Base-by-base conservation (phyloP, 2,797 vertebrate species). In the Triplophysa yarkandensis region DNA sequence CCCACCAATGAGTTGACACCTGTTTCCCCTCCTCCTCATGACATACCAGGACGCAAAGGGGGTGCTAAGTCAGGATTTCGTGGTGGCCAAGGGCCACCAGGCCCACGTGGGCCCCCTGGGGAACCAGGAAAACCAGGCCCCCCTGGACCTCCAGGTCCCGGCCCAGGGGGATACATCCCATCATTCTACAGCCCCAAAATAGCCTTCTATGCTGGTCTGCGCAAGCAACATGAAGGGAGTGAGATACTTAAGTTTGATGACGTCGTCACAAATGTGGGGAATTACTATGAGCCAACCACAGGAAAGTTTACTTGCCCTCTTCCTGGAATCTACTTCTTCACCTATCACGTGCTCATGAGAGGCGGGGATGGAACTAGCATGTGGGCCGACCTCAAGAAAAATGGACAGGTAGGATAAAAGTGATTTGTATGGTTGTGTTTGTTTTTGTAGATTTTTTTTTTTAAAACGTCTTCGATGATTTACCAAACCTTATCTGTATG, bases 261-360 rank as follows among this genome's bases (percentile, higher is more conserved):
- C 3, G 94, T 95, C 65, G 94, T 94, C 68, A 95, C 94, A 84
- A 95, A 95, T 76, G 93, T 95, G 79, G 94, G 94, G 58, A 95
- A 95, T 86, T 94, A 95, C 87, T 95, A 95, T 0, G 93, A 95
- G 80, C 93, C 93, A 14, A 91, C 89, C 48, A 95, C 93, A 0
- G 94, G 94, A 78, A 95, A 95, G 80, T 95, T 95, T 89, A 95
- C 93, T 79, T 94, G 94, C 77, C 93, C 94, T 30, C 88, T 95
- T 79, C 92, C 93, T 0, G 93, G 93, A 46, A 93, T 93, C 84
- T 94, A 94, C 85, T 94, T 92, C 90, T 94, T 94, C 77, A 92
- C 93, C 70, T 94, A 94, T 87, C 93, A 94, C 19, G 92, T 94
- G 68, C 91, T 94, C 65, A 94, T 94, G 93, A 91, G 91, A 65